phyloP scores from a whole-genome alignment of 2,888 invertebrate genomes.

The Apamea sordens region DNA sequence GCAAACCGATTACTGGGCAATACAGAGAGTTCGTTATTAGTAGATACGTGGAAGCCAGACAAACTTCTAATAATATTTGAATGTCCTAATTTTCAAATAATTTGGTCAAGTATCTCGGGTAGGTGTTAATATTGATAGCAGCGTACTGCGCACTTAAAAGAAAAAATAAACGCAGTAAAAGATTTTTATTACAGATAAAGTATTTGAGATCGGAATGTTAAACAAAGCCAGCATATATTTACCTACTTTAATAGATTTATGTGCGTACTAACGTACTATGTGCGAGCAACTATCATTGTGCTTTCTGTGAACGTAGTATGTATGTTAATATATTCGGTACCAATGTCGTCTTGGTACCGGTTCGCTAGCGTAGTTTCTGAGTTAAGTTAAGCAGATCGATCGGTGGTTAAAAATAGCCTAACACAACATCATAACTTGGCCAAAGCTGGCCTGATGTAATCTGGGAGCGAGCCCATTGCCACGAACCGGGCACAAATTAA shows the following conservation, averaged over 20 bases:
- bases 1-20: neutral
- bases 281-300: slow-evolving; percentile 5
- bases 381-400: slow-evolving; percentile 2
- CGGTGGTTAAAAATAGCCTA: slow-evolving; percentile 20
- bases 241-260: slow-evolving; percentile 24
- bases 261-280: neutral
- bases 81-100: neutral
- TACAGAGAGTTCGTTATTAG: neutral
- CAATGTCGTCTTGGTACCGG: slow-evolving; percentile 25
- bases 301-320: slow-evolving; percentile 16
- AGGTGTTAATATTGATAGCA: neutral
- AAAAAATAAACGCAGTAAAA: neutral
- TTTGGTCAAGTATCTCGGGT: slow-evolving; percentile 3
- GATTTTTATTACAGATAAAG: neutral
- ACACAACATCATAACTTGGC: too few relatives aligned
- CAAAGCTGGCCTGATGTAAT: too few relatives aligned
- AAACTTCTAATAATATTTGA: neutral
- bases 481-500: too few relatives aligned
- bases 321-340: slow-evolving; percentile 34
- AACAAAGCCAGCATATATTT: slow-evolving; percentile 25
- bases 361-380: neutral
- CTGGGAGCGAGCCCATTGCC: too few relatives aligned
- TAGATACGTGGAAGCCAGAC: neutral
- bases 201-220: slow-evolving; percentile 20
- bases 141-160: neutral